Evolutionary conservation across 1,140 invertebrate species (phyloP), one percentile per base, ranked within the genome.

Genomic region (Chionoecetes opilio): DNA sequence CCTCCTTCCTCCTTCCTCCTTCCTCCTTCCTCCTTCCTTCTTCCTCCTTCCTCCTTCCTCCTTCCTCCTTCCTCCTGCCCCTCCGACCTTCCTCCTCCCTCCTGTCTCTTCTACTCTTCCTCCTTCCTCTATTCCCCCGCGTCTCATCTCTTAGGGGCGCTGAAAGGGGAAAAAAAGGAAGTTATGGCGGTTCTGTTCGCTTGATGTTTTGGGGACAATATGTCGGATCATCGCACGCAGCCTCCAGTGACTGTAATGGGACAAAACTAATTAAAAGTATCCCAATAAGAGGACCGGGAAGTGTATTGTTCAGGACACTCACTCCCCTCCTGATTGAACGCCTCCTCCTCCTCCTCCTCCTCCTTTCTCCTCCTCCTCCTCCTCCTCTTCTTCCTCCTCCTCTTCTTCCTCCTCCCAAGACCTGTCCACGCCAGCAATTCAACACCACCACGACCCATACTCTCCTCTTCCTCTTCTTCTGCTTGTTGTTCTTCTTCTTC

Each of bases 181-280:
- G 63, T 75, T 75, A 75, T 26, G 63, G 63, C 63, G 21, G 21
- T 75, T 21, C 0, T 35, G 21, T 89, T n/a, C 34, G 34, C 41
- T 0, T 53, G 41, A 53, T 31, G 41, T 53, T 90, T 90, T 53
- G 41, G 41, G 31, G n/a, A 90, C 88, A 88, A 88, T 88, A 90
- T 90, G 31, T 90, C 88, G 31, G 53, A 90, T 90, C 41, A 90
- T 53, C 17, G 88, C n/a, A 5, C 38, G 5, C 5, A 9, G 38
- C 88, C 88, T 53, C 38, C 32, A 31, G 38, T 31, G 88, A 90
- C 88, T 34, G 34, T 90, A 90, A 90, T 90, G 31, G 41, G 32
- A 46, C 38, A 53, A 90, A 90, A 90, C 88, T 90, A 90, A 90
- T 90, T 90, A 90, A 90, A 90, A 90, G 88, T 90, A 53, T 90